Conservation (phyloP, 1,140 invertebrate species). For the Cydia strobilella region DNA sequence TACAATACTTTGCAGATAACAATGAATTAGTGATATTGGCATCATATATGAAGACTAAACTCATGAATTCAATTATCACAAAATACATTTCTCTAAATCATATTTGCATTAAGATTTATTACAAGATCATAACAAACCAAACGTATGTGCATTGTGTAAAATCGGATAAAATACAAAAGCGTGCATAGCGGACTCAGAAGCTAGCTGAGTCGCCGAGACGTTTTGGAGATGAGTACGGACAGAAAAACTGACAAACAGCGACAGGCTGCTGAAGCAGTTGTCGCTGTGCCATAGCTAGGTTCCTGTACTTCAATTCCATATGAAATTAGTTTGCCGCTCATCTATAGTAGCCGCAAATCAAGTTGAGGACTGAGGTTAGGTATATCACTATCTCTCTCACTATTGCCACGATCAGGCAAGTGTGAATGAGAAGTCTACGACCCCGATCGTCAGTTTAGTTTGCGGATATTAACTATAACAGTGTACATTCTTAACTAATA, state of each 20-base stretch:
- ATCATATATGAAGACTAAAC: slow-evolving; percentile 10
- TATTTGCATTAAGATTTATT: slow-evolving; percentile 15
- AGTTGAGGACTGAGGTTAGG: no score
- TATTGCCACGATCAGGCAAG: no score
- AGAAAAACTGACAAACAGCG: slow-evolving; percentile 40
- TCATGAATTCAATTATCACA: neutral
- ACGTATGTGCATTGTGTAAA: slow-evolving; percentile 13
- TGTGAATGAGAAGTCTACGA: no score
- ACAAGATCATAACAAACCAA: slow-evolving; percentile 20
- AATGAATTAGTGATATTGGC: neutral
- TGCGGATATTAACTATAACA: no score
- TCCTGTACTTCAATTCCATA: neutral
- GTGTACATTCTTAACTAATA: no score
- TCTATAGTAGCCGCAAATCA: neutral
- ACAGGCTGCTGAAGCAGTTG: slow-evolving; percentile 37
- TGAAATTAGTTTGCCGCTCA: neutral
- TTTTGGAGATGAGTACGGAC: slow-evolving; percentile 45
- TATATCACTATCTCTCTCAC: no score
- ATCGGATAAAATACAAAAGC: slow-evolving; percentile 45
- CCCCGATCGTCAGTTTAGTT: no score
- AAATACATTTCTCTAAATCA: neutral
- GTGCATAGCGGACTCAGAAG: slow-evolving; percentile 71
- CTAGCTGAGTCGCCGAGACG: slow-evolving; percentile 71
- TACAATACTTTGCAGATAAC: slow-evolving; percentile 10
- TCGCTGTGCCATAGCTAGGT: slow-evolving; percentile 38